These are phyloP conservation scores for Xanthorhoe spadicearia DNA, from an alignment of 2,888 invertebrate genomes.

Conservation along the genomic window DNA sequence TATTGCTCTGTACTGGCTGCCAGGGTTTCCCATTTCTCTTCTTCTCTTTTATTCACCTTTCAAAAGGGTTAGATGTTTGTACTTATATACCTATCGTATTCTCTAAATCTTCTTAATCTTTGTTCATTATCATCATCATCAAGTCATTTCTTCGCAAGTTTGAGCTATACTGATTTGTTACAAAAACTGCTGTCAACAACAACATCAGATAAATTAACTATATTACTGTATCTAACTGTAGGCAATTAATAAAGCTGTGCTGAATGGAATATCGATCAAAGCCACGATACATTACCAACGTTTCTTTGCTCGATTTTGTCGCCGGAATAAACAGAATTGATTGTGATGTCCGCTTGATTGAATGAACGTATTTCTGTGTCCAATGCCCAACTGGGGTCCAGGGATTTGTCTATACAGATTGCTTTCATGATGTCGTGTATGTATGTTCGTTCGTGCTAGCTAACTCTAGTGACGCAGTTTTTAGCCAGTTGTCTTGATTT, in stretches of 20 bases:
- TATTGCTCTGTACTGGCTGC: not conserved
- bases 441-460: too few relatives aligned
- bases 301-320: constrained; percentile 19
- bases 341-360: constrained; percentile 27
- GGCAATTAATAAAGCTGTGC: constrained; percentile 28
- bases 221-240: constrained; percentile 4
- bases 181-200: not conserved
- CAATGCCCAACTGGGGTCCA: constrained; percentile 11
- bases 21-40: constrained; percentile 1
- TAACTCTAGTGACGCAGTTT: too few relatives aligned
- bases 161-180: not conserved
- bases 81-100: not conserved
- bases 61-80: not conserved
- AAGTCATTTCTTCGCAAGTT: too few relatives aligned
- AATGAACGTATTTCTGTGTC: constrained; percentile 32
- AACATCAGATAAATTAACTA: not conserved
- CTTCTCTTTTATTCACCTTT: not conserved
- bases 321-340: constrained; percentile 19
- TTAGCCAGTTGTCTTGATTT: too few relatives aligned
- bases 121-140: not conserved
- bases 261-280: constrained; percentile 19
- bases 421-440: not conserved
- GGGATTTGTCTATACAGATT: constrained; percentile 19
- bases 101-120: not conserved
- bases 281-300: constrained; percentile 17